Conservation (phyloP, 2,797 vertebrate species). For the Amblyopsis hoosieri region DNA sequence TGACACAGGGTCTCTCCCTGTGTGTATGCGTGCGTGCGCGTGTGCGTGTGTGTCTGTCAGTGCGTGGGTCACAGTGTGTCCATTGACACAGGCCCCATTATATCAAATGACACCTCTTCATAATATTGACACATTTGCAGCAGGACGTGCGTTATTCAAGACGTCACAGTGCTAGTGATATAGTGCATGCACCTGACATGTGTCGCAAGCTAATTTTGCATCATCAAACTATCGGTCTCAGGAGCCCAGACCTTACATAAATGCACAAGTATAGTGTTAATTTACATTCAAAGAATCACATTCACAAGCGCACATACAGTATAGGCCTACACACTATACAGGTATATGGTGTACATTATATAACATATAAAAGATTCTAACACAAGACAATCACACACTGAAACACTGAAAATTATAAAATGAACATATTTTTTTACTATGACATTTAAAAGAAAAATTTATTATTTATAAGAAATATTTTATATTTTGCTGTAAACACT, state of each 20-base stretch:
- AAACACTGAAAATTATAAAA: not conserved
- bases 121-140: slow-evolving; percentile 75
- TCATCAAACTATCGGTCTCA: slow-evolving; percentile 28
- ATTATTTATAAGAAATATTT: not conserved
- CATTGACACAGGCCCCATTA: slow-evolving; percentile 57
- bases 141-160: slow-evolving; percentile 56
- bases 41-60: not conserved
- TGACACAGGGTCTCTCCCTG: slow-evolving; percentile 19
- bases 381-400: no score
- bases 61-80: slow-evolving; percentile 58
- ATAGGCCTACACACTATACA: no score
- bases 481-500: not conserved
- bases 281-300: slow-evolving; percentile 1
- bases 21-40: slow-evolving; percentile 32
- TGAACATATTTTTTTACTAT: not conserved
- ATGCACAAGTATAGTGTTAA: slow-evolving; percentile 35
- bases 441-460: not conserved
- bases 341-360: not conserved
- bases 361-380: no score
- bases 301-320: slow-evolving; percentile 4
- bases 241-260: slow-evolving; percentile 32
- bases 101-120: slow-evolving; percentile 72
- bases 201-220: slow-evolving; percentile 59
- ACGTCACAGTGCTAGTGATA: slow-evolving; percentile 54
- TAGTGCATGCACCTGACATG: slow-evolving; percentile 63